Base-by-base conservation (phyloP, 2,888 invertebrate species). In the Leistus spinibarbis region DNA sequence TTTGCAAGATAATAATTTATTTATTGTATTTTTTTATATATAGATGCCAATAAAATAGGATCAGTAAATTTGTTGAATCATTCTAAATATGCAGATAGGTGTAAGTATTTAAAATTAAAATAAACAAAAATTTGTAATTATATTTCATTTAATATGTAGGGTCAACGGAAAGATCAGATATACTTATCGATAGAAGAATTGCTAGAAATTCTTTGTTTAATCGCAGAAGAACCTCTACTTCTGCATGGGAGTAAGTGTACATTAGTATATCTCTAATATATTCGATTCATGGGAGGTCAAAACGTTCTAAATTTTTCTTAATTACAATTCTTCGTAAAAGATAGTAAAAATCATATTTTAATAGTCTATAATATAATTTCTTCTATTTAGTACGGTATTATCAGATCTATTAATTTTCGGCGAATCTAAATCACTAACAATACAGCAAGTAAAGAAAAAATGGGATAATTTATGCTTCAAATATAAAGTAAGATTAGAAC, bases 391-490 rank as follows among this genome's bases (percentile, higher is more conserved):
- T 22, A 54, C 53, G 17, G 67, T 73, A 60, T 19, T 60, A 20
- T 16, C 22, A 62, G 73, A 73, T 60, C 19, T 73, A 10, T 20
- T 57, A 19, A n/a, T 19, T 4, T 20, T 62, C 9, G 62, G 67
- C 17, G 66, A 24, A 20, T 40, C 72, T 20, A 57, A 73, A 20
- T 27, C 20, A 13, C 10, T 67, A 22, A 53, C 67, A 60, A 23
- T 53, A 22, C 53, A 22, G 23, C 75, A 75, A 75, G 54, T 75
- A 0, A 68, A 69, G 69, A 75, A 75, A 69, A 75, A 75, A 27
- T 75, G 75, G 75, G 68, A 69, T 54, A 69, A 75, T 63, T 56
- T 75, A 20, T 56, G 27, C 27, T 40, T 63, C 19, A 68, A 69
- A 69, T 75, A 75, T 54, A 69, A 54, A 27, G 72, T 72, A 72